Percentiles rank a stretch among this genome's conserved stretches.
phyloP scores from a whole-genome alignment of 2,888 invertebrate genomes.

The Girardia tigrina region DNA sequence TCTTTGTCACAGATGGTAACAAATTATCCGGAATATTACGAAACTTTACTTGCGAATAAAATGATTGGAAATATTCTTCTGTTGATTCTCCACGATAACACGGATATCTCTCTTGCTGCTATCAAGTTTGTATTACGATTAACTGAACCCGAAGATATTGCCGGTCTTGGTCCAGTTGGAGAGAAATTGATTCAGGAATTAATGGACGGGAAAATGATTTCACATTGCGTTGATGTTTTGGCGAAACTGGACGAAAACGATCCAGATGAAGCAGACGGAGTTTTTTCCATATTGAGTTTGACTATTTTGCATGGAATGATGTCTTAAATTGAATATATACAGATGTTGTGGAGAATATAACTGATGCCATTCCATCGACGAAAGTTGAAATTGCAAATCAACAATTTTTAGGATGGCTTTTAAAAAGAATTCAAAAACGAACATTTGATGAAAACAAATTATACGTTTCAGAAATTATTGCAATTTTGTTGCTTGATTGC shows the following conservation, averaged over 20 bases:
- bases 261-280: slow-evolving; percentile 85
- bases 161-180: slow-evolving; percentile 72
- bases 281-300: slow-evolving; percentile 55
- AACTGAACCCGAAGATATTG: slow-evolving; percentile 85
- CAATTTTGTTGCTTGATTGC: slow-evolving; percentile 79
- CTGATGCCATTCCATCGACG: slow-evolving; percentile 72
- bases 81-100: slow-evolving; percentile 36
- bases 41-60: not conserved
- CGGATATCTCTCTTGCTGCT: slow-evolving; percentile 63
- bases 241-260: slow-evolving; percentile 78
- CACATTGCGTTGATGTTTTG: slow-evolving; percentile 76
- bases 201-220: slow-evolving; percentile 73
- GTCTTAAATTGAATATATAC: slow-evolving; percentile 38
- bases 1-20: not conserved
- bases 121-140: slow-evolving; percentile 67
- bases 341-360: slow-evolving; percentile 84
- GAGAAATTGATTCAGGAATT: slow-evolving; percentile 72
- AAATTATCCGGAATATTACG: not conserved
- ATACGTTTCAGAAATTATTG: slow-evolving; percentile 84
- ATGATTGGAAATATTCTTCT: not conserved
- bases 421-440: slow-evolving; percentile 74
- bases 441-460: slow-evolving; percentile 83
- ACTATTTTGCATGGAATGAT: not conserved
- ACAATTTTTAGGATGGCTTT: slow-evolving; percentile 76
- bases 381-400: slow-evolving; percentile 73